These are phyloP conservation scores for Drosophila saltans DNA, from an alignment of 1,140 invertebrate genomes.

Conservation along the genomic window DNA sequence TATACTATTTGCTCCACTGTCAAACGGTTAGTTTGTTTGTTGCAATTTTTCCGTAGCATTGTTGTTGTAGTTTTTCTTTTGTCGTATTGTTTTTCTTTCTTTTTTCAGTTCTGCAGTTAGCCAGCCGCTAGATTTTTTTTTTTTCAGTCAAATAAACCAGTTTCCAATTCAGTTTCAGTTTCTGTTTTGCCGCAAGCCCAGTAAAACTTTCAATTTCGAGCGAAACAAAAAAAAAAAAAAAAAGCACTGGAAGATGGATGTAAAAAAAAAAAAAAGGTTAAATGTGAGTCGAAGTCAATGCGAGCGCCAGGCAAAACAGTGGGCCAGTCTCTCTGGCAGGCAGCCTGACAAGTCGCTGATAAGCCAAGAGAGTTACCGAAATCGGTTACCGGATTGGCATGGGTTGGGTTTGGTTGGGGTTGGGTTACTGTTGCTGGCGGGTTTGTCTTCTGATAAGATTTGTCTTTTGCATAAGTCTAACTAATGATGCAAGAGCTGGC, in stretches of 20 bases:
- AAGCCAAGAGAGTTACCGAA: constrained; percentile 41
- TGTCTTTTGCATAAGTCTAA: constrained; percentile 61
- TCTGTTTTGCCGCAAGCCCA: constrained; percentile 45
- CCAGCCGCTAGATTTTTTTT: constrained; percentile 25
- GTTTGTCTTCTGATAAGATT: constrained; percentile 63
- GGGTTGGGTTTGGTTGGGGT: constrained; percentile 27
- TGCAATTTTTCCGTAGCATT: constrained; percentile 3
- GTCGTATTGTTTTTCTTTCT: constrained; percentile 17
- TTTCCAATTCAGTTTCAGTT: constrained; percentile 35
- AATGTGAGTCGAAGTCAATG: constrained; percentile 57
- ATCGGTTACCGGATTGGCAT: constrained; percentile 55
- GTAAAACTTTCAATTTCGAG: constrained; percentile 76
- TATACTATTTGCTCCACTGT: background rate
- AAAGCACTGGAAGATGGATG: constrained; percentile 34
- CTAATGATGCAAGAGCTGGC: constrained; percentile 53
- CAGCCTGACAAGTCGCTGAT: constrained; percentile 68
- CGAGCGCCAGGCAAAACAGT: constrained; percentile 9
- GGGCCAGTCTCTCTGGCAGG: constrained; percentile 15
- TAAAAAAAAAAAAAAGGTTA: constrained; percentile 60
- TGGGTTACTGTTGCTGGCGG: constrained; percentile 15
- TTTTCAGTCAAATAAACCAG: constrained; percentile 63
- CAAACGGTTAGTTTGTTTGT: no score
- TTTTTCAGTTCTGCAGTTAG: background rate
- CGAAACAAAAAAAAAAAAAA: constrained; percentile 39
- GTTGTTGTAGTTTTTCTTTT: constrained; percentile 20